A percentile compares a stretch with the other conserved stretches of the same genome.
Evolutionary conservation across 2,113 vertebrate species (phyloP).

Genomic region (Corynorhinus townsendii): DNA sequence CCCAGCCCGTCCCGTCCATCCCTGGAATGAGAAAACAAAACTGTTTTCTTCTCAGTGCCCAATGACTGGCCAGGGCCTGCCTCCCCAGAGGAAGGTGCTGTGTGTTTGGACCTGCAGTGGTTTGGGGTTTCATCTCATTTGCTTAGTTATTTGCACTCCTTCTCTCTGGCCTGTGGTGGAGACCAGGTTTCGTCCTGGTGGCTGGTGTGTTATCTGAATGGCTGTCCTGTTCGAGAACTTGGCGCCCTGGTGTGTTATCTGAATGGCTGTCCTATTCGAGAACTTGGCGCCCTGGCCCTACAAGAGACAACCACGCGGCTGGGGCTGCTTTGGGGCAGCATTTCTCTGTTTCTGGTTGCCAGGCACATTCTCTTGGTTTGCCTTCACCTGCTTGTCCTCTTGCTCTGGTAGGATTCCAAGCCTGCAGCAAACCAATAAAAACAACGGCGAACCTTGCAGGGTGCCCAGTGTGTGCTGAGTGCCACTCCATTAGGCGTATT

Average conservation of each 20-base stretch:
- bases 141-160: neutral
- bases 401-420: neutral
- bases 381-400: neutral
- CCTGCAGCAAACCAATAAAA: neutral
- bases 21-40: neutral
- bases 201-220: neutral
- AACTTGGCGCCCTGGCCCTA: neutral
- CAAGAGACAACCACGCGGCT: fast-evolving
- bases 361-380: neutral
- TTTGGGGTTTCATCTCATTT: neutral
- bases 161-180: neutral
- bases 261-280: neutral
- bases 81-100: neutral
- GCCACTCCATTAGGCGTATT: fast-evolving
- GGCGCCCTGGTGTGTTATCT: neutral
- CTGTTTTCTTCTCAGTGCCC: fast-evolving
- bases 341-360: neutral
- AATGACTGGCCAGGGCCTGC: fast-evolving
- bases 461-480: neutral
- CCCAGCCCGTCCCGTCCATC: neutral
- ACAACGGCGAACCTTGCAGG: too few species aligned
- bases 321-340: neutral
- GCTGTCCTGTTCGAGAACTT: neutral
- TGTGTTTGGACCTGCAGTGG: neutral
- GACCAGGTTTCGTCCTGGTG: neutral